Percentiles rank a stretch among this genome's conserved stretches.
phyloP scores from a whole-genome alignment of 2,797 vertebrate genomes.

The Meda fulgida region DNA sequence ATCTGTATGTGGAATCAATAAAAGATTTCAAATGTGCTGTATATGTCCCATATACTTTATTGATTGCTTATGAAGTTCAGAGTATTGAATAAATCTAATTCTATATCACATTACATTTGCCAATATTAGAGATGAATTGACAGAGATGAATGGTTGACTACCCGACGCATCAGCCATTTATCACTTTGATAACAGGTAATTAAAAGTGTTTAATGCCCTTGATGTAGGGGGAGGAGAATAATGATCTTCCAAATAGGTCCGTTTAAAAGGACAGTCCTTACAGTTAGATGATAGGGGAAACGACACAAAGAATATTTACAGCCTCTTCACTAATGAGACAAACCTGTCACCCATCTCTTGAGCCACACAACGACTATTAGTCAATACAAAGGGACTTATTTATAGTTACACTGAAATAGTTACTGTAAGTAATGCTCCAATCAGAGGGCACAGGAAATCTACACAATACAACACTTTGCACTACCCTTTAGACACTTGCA shows the following conservation, averaged over 20 bases:
- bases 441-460: constrained; percentile 10
- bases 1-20: constrained; percentile 35
- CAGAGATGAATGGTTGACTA: background rate
- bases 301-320: constrained; percentile 11
- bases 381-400: constrained; percentile 13
- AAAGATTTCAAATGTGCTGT: background rate
- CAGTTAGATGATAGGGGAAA: constrained; percentile 10
- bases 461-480: constrained; percentile 9
- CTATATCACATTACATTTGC: background rate
- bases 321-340: constrained; percentile 30
- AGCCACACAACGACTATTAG: constrained; percentile 33
- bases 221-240: background rate
- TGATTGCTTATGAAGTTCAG: constrained; percentile 17
- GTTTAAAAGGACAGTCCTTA: background rate
- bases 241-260: background rate
- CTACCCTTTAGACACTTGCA: constrained; percentile 6
- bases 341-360: constrained; percentile 26
- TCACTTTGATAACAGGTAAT: constrained; percentile 6
- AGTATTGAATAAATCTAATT: constrained; percentile 26
- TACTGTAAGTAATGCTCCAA: constrained; percentile 23
- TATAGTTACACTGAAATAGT: constrained; percentile 5
- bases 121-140: background rate
- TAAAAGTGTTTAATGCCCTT: constrained; percentile 7
- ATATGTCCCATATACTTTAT: constrained; percentile 1
- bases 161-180: background rate